phyloP scores from a whole-genome alignment of 1,140 invertebrate species.

The Leptinotarsa defecta region DNA sequence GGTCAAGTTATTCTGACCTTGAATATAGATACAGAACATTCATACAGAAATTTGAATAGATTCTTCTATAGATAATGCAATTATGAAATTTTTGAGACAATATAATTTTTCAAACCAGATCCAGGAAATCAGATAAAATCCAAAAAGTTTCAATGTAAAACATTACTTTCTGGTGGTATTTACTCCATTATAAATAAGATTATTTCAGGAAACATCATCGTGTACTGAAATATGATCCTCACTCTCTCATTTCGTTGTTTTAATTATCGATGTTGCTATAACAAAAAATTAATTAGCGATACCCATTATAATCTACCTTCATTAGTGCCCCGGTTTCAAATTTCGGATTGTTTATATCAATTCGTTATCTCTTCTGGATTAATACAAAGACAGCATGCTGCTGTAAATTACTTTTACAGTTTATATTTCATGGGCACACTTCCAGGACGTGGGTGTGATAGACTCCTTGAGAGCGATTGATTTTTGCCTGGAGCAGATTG shows the following conservation, averaged over 20 bases:
- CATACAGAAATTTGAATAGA: too few species aligned
- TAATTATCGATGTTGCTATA: constrained; percentile 23
- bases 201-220: too few species aligned
- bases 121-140: too few species aligned
- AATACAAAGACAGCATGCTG: neutral
- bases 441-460: neutral
- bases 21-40: too few species aligned
- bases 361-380: neutral
- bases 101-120: too few species aligned
- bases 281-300: constrained; percentile 25
- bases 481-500: neutral
- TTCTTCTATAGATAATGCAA: too few species aligned
- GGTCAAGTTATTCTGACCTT: too few species aligned
- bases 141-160: too few species aligned
- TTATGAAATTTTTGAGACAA: too few species aligned
- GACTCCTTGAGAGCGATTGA: neutral
- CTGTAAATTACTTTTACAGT: neutral
- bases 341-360: neutral
- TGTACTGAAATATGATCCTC: constrained; percentile 7
- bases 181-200: too few species aligned
- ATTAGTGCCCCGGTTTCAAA: neutral
- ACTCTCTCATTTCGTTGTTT: constrained; percentile 23
- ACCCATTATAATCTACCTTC: neutral
- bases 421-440: neutral
- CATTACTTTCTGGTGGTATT: too few species aligned